A percentile compares a stretch with the other conserved stretches of the same genome.
These are phyloP conservation scores for Sarcophaga bullata DNA, from an alignment of 1,140 invertebrate species.

Conservation along the genomic window DNA sequence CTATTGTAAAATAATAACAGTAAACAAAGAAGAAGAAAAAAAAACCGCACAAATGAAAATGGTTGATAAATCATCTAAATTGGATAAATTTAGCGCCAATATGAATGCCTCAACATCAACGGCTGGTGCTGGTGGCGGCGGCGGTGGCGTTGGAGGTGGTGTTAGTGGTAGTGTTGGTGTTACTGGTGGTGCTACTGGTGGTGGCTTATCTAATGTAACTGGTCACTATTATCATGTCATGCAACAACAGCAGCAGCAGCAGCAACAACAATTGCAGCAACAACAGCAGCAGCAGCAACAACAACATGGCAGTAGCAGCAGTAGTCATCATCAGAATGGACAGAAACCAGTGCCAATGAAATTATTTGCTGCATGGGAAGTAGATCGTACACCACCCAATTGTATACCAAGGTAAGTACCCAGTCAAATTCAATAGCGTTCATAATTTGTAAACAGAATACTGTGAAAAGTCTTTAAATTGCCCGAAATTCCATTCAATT, in stretches of 20 bases:
- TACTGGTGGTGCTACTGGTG: slow-evolving; percentile 42
- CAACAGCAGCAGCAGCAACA: slow-evolving; percentile 41
- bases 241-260: slow-evolving; percentile 43
- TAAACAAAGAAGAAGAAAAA: background rate
- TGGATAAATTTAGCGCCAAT: slow-evolving; percentile 60
- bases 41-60: slow-evolving; percentile 57
- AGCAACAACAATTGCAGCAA: slow-evolving; percentile 28
- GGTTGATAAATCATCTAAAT: slow-evolving; percentile 63
- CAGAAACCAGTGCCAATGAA: slow-evolving; percentile 94
- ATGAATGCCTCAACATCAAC: slow-evolving; percentile 49
- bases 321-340: slow-evolving; percentile 46
- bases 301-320: slow-evolving; percentile 42
- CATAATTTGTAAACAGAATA: too few species aligned
- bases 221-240: slow-evolving; percentile 37
- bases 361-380: slow-evolving; percentile 97
- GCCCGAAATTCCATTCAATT: too few species aligned
- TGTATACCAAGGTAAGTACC: slow-evolving; percentile 90
- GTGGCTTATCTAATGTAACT: slow-evolving; percentile 41
- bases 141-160: slow-evolving; percentile 40
- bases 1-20: background rate
- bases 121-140: slow-evolving; percentile 42
- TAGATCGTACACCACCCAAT: slow-evolving; percentile 94
- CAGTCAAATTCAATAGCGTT: too few species aligned
- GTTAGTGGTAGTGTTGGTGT: slow-evolving; percentile 40
- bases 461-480: too few species aligned